Conservation (phyloP, 2,888 invertebrate species). For the Dorcus parallelipipedus region DNA sequence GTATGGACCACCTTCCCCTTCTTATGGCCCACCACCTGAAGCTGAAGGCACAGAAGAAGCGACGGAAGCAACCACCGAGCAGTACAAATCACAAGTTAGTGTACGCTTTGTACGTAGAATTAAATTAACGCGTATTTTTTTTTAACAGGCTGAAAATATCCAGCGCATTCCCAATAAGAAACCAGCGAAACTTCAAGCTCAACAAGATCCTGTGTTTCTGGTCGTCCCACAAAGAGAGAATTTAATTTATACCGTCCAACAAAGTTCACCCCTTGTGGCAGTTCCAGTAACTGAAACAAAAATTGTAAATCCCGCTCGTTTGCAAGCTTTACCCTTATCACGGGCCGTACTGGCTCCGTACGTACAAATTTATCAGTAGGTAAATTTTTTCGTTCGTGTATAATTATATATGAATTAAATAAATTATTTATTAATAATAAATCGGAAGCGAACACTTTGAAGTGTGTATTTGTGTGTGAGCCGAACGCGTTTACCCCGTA, state of each 20-base stretch:
- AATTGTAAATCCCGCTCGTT: constrained; percentile 19
- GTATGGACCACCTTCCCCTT: constrained; percentile 10
- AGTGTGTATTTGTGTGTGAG: not conserved
- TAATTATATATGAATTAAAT: constrained; percentile 6
- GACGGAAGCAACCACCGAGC: constrained; percentile 34
- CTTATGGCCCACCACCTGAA: constrained; percentile 34
- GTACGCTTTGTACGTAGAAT: not conserved
- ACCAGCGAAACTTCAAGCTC: constrained; percentile 18
- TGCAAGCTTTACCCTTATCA: constrained; percentile 26
- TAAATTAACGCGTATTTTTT: not conserved
- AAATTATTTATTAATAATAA: constrained; percentile 1
- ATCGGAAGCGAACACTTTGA: not conserved
- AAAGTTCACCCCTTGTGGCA: constrained; percentile 26
- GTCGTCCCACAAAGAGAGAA: constrained; percentile 39
- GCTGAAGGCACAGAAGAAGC: constrained; percentile 36
- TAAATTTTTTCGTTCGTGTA: constrained; percentile 1
- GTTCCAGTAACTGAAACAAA: constrained; percentile 20
- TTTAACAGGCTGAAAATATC: constrained; percentile 35
- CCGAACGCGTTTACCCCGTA: not conserved
- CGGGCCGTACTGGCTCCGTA: constrained; percentile 34
- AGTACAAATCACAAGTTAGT: constrained; percentile 2
- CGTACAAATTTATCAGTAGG: constrained; percentile 31
- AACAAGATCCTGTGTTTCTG: constrained; percentile 21
- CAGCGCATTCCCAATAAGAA: constrained; percentile 15
- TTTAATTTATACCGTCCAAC: constrained; percentile 31